Percentiles rank a stretch among this genome's conserved stretches.
Evolutionary conservation across 2,113 vertebrate species (phyloP).

Genomic region (Epinephelus fuscoguttatus): DNA sequence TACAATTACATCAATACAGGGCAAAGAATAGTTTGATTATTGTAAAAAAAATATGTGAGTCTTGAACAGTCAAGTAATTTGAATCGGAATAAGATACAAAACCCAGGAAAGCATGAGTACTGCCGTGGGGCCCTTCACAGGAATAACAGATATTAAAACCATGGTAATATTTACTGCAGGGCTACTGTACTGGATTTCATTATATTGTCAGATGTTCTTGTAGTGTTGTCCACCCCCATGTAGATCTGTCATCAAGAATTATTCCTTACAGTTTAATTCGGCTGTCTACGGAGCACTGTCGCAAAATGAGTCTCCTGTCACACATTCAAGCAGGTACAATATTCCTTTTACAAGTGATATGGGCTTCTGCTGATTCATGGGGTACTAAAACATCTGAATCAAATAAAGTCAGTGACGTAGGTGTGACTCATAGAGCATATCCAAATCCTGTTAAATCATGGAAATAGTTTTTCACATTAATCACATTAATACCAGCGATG

Average conservation of each 20-base stretch:
- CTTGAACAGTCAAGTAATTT: neutral
- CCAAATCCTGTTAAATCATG: constrained; percentile 8
- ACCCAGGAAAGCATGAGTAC: neutral
- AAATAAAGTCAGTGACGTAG: constrained; percentile 40
- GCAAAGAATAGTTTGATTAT: neutral
- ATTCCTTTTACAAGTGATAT: constrained; percentile 45
- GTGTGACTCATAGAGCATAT: constrained; percentile 28
- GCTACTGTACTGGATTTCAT: neutral
- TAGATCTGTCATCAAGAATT: constrained; percentile 24
- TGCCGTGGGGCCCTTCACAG: neutral
- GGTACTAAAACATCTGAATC: constrained; percentile 31
- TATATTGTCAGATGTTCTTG: constrained; percentile 13
- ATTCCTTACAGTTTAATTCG: constrained; percentile 30
- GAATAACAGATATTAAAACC: neutral
- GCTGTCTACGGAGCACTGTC: constrained; percentile 8
- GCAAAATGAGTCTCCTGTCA: constrained; percentile 47
- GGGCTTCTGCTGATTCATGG: constrained; percentile 50
- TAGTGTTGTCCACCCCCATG: constrained; percentile 18
- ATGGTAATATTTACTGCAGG: neutral
- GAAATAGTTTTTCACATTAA: constrained; percentile 4
- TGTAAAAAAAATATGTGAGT: constrained; percentile 11
- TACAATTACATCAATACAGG: neutral
- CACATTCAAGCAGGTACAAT: constrained; percentile 57
- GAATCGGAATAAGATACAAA: neutral
- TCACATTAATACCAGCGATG: neutral